These are phyloP conservation scores for Myripristis jacobus DNA, from an alignment of 2,797 vertebrate species.

Conservation along the genomic window DNA sequence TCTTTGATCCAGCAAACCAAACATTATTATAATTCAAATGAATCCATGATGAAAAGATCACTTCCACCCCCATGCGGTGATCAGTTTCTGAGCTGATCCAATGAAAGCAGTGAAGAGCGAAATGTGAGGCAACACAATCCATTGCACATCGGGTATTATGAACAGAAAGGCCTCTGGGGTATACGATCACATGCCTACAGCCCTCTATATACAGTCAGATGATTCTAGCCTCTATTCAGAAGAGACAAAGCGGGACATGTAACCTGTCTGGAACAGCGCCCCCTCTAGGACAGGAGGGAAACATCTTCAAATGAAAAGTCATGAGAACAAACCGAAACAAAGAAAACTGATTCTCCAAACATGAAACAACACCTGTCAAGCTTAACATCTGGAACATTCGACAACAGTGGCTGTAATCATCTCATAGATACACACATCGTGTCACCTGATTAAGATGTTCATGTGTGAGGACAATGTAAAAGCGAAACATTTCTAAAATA, in stretches of 20 bases:
- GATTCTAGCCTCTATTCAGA: constrained; percentile 40
- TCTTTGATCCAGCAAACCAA: constrained; percentile 67
- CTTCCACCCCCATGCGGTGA: constrained; percentile 55
- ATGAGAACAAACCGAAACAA: constrained; percentile 4
- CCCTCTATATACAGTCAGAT: constrained; percentile 60
- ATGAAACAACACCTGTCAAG: neutral
- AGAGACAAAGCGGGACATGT: constrained; percentile 56
- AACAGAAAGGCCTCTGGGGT: constrained; percentile 82
- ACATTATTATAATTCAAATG: constrained; percentile 58
- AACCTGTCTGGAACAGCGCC: constrained; percentile 59
- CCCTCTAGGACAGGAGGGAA: constrained; percentile 52
- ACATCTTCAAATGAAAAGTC: neutral
- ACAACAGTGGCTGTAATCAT: neutral
- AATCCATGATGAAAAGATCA: constrained; percentile 51
- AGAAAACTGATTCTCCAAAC: constrained; percentile 1
- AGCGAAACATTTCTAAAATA: constrained; percentile 40
- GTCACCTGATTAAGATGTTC: neutral
- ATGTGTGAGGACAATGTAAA: constrained; percentile 4
- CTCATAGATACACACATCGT: neutral
- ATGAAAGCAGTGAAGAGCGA: constrained; percentile 35
- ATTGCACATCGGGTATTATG: constrained; percentile 49
- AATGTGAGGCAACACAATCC: constrained; percentile 48
- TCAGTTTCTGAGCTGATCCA: constrained; percentile 35
- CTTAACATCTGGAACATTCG: neutral
- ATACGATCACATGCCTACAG: constrained; percentile 68